phyloP scores from a whole-genome alignment of 2,797 vertebrate species.

The Cercopithecus petaurista region DNA sequence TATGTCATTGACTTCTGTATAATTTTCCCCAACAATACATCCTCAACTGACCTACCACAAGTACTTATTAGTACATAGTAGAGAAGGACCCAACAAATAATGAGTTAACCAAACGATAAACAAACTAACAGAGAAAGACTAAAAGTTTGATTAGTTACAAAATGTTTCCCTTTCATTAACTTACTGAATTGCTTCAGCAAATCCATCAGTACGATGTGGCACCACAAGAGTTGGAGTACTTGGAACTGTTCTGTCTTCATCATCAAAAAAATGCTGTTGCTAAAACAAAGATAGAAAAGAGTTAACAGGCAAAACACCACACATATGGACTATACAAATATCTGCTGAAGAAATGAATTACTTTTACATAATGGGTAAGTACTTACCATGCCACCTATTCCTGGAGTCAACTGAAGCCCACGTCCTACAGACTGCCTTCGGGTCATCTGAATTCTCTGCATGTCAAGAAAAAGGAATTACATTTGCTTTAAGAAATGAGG shows the following conservation, averaged over 20 bases:
- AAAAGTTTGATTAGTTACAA: not conserved
- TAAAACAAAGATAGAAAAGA: conserved; percentile 69
- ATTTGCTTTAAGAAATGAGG: conserved; percentile 26
- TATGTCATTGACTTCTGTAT: not conserved
- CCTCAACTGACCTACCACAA: not conserved
- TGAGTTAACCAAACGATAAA: not conserved
- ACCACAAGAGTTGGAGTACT: conserved; percentile 94
- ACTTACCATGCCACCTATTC: conserved; percentile 92
- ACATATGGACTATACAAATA: fast-evolving
- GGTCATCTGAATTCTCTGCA: conserved; percentile 88
- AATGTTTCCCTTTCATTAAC: conserved; percentile 68
- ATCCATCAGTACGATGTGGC: conserved; percentile 94
- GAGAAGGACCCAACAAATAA: not conserved
- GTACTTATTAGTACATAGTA: not conserved
- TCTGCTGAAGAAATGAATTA: not conserved
- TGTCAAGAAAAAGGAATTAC: conserved; percentile 19
- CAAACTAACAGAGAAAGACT: not conserved
- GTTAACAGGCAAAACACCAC: not conserved
- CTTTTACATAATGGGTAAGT: not conserved
- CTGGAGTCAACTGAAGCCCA: conserved; percentile 92
- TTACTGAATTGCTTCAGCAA: conserved; percentile 97
- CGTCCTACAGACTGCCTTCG: conserved; percentile 92
- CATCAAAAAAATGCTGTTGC: conserved; percentile 95
- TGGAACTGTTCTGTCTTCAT: conserved; percentile 97
- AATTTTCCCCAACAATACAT: not conserved